Percentiles rank a stretch among this genome's conserved stretches.
These are phyloP conservation scores for Corvus moneduloides DNA, from an alignment of 2,113 vertebrate species.

Conservation along the genomic window DNA sequence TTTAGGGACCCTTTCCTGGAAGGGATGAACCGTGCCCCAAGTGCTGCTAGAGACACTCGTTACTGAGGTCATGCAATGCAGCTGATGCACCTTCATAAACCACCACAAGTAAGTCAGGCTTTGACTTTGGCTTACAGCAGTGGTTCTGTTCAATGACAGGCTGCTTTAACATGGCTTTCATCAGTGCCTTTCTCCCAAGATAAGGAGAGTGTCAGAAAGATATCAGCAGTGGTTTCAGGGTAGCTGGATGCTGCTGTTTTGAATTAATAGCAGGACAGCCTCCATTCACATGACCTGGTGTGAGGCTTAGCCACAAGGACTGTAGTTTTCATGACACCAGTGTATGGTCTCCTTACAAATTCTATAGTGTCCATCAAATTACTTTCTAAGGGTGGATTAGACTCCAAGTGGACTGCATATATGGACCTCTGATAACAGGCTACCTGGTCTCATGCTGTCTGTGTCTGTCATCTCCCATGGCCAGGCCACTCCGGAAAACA, in stretches of 20 bases:
- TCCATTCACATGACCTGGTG: accelerated
- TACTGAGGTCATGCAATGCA: not conserved
- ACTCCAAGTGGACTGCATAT: not conserved
- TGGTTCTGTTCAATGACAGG: not conserved
- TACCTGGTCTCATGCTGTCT: not conserved
- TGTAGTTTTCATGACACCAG: not conserved
- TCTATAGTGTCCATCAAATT: not conserved
- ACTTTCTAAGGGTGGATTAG: not conserved
- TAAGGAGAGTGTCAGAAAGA: not conserved
- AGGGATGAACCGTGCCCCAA: not conserved
- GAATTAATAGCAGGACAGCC: not conserved
- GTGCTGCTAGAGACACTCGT: not conserved
- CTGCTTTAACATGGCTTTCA: not conserved
- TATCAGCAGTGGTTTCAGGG: not conserved
- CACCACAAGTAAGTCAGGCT: not conserved
- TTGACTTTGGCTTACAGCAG: not conserved
- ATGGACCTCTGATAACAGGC: not conserved
- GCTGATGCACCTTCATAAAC: not conserved
- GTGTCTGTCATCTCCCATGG: not conserved
- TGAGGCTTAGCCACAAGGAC: not conserved
- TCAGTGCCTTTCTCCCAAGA: not conserved
- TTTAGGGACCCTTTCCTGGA: not conserved
- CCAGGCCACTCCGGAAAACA: not conserved
- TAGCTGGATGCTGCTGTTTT: not conserved
- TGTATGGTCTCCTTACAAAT: not conserved